These are phyloP conservation scores for Caenorhabditis plicata DNA, from an alignment of 2,888 invertebrate species.

Conservation along the genomic window DNA sequence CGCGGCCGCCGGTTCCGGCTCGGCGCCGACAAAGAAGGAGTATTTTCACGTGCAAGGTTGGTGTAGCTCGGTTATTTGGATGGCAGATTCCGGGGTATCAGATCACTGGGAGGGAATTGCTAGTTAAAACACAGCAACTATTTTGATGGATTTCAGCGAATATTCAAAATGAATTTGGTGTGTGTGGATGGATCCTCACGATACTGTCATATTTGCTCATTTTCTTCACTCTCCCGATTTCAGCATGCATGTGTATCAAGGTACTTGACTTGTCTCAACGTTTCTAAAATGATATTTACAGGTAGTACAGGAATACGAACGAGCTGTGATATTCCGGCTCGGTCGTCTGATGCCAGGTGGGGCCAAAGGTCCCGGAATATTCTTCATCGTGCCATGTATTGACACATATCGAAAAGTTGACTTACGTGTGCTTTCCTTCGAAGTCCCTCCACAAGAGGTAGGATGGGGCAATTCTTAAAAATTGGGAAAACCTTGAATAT, in stretches of 20 bases:
- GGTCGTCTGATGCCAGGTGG: slow-evolving; percentile 77
- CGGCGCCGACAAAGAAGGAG: slow-evolving; percentile 20
- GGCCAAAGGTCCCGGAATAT: slow-evolving; percentile 73
- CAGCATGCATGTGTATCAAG: slow-evolving; percentile 64
- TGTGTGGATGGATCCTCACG: slow-evolving; percentile 65
- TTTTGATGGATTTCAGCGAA: slow-evolving; percentile 56
- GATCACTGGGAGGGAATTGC: neutral
- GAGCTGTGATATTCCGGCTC: slow-evolving; percentile 81
- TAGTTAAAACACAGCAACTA: neutral
- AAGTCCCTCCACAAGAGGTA: slow-evolving; percentile 96
- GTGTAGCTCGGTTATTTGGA: too few species aligned
- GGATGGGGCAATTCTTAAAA: neutral
- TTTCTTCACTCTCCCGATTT: slow-evolving; percentile 62
- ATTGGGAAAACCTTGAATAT: neutral
- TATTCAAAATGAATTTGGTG: slow-evolving; percentile 64
- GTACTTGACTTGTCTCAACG: slow-evolving; percentile 41
- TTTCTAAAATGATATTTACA: slow-evolving; percentile 36
- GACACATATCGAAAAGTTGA: slow-evolving; percentile 76
- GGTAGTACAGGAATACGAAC: slow-evolving; percentile 71
- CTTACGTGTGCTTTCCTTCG: slow-evolving; percentile 89
- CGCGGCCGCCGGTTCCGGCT: slow-evolving; percentile 19
- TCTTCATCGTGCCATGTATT: slow-evolving; percentile 76
- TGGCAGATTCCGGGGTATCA: too few species aligned
- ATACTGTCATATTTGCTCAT: slow-evolving; percentile 63
- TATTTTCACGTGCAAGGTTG: slow-evolving; percentile 38